Percentiles rank a stretch among this genome's conserved stretches.
phyloP scores from a whole-genome alignment of 1,140 invertebrate species.

The Palaemon carinicauda region DNA sequence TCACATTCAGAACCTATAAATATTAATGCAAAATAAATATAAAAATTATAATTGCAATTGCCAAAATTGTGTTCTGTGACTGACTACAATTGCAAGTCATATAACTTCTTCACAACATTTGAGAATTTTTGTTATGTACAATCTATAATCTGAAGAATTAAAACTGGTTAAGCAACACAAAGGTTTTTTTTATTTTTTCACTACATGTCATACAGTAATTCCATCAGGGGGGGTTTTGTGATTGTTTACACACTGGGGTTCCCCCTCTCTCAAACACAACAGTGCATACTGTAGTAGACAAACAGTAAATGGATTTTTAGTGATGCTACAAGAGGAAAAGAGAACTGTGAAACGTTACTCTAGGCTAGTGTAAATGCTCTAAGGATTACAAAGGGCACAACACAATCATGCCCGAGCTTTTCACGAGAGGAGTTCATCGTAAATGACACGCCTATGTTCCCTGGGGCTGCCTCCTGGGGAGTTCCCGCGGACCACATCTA shows the following conservation, averaged over 20 bases:
- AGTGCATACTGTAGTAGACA: constrained; percentile 31
- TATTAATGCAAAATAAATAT: constrained; percentile 40
- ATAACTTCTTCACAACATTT: constrained; percentile 7
- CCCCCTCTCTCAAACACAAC: constrained; percentile 5
- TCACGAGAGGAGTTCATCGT: background rate
- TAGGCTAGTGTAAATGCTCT: background rate
- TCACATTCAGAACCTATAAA: constrained; percentile 41
- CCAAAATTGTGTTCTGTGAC: constrained; percentile 25
- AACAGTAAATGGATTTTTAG: constrained; percentile 30
- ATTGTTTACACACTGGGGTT: background rate
- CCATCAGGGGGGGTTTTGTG: background rate
- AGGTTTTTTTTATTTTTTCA: constrained; percentile 9
- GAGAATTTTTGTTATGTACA: constrained; percentile 32
- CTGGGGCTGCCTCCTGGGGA: background rate
- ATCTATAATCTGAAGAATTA: constrained; percentile 11
- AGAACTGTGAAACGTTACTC: background rate
- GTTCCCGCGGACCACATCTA: too few relatives aligned
- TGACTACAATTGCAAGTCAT: constrained; percentile 19
- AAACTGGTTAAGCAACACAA: background rate
- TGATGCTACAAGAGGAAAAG: background rate
- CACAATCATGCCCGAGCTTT: background rate
- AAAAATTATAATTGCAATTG: constrained; percentile 29
- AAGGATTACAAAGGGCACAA: constrained; percentile 6
- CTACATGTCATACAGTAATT: constrained; percentile 31
- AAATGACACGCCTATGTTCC: background rate